These are phyloP conservation scores for Morpho deidamia DNA, from an alignment of 2,888 invertebrate species.

Conservation along the genomic window DNA sequence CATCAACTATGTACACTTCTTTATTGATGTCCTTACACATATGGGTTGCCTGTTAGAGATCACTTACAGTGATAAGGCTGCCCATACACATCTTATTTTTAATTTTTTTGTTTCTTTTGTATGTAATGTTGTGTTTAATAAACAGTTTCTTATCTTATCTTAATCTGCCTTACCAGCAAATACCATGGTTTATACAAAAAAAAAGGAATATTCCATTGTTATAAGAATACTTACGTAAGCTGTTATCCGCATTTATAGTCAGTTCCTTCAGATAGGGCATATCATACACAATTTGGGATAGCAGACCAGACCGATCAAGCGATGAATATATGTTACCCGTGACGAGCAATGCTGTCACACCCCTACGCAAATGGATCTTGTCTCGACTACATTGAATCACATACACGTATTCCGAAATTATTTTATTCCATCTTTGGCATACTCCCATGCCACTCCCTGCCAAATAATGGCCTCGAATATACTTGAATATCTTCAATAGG, in stretches of 20 bases:
- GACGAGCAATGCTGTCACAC: constrained; percentile 15
- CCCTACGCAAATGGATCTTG: constrained; percentile 17
- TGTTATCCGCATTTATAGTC: constrained; percentile 5
- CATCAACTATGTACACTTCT: too few species aligned
- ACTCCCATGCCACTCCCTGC: constrained; percentile 26
- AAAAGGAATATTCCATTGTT: too few species aligned
- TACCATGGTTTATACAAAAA: too few species aligned
- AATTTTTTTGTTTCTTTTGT: too few species aligned
- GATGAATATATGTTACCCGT: constrained; percentile 1
- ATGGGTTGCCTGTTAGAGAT: too few species aligned
- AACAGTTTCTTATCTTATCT: too few species aligned
- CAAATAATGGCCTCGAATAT: constrained; percentile 25
- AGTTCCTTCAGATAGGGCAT: constrained; percentile 14
- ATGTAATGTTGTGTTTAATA: too few species aligned
- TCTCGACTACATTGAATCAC: constrained; percentile 16
- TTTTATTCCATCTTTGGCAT: constrained; percentile 29
- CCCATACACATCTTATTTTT: too few species aligned
- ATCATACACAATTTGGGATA: constrained; percentile 1
- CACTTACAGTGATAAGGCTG: too few species aligned
- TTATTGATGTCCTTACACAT: too few species aligned
- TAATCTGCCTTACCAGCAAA: too few species aligned
- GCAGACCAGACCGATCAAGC: background rate
- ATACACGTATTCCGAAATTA: constrained; percentile 22
- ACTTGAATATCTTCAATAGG: constrained; percentile 31
- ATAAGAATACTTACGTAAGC: background rate